These are phyloP conservation scores for Mobula hypostoma DNA, from an alignment of 2,113 vertebrate species.

Conservation along the genomic window DNA sequence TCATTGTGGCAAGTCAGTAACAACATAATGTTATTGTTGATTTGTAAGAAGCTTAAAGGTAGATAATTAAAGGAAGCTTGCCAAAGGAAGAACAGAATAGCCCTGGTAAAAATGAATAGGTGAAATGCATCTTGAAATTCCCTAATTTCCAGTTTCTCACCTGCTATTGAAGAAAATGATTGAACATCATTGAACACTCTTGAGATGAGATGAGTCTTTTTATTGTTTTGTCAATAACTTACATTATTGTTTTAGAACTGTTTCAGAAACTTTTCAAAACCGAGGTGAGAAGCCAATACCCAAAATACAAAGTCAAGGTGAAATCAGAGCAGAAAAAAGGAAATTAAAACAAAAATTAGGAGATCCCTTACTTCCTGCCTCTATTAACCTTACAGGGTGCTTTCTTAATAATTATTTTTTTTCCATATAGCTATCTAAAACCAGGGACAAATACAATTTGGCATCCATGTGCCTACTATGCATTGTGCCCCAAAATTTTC, in stretches of 20 bases:
- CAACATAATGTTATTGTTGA: not conserved
- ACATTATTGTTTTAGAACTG: not conserved
- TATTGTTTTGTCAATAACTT: not conserved
- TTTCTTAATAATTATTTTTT: not conserved
- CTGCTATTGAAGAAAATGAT: not conserved
- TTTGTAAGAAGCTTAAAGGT: not conserved
- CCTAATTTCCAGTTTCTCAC: not conserved
- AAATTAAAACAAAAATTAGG: not conserved
- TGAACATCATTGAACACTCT: not conserved
- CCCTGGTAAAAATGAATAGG: not conserved
- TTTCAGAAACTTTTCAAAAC: not conserved
- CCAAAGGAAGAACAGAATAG: too few species aligned
- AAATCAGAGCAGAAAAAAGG: not conserved
- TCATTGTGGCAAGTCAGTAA: not conserved
- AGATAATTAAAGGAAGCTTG: not conserved
- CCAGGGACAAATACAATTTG: not conserved
- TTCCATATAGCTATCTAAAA: not conserved
- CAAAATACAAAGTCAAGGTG: not conserved
- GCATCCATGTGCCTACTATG: not conserved
- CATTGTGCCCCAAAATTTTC: not conserved
- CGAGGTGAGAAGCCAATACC: not conserved
- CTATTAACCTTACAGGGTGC: not conserved
- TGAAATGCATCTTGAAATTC: not conserved
- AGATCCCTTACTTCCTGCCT: not conserved
- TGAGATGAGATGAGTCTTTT: not conserved